Conservation (phyloP, 2,797 vertebrate genomes). For the Melopsittacus undulatus region DNA sequence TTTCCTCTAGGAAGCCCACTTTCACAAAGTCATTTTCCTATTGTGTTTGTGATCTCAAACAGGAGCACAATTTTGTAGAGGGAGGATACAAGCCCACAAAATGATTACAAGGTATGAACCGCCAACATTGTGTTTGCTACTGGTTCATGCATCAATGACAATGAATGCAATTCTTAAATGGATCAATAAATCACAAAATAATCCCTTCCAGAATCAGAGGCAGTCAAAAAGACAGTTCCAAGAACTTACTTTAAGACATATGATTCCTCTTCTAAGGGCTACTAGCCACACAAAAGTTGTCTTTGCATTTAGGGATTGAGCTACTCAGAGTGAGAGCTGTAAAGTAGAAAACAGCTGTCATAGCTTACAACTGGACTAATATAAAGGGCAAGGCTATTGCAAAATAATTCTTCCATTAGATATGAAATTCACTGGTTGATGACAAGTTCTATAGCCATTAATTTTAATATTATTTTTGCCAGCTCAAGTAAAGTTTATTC, state of each 20-base stretch:
- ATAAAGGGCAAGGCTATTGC: neutral
- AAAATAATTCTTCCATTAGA: neutral
- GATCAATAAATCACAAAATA: neutral
- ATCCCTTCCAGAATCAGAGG: neutral
- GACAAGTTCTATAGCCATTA: neutral
- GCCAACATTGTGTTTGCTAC: accelerated
- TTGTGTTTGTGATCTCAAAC: neutral
- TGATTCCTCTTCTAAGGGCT: neutral
- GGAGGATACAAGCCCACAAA: neutral
- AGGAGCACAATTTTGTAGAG: neutral
- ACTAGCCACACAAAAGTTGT: neutral
- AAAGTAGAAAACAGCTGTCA: neutral
- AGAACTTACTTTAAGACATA: neutral
- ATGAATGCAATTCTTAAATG: neutral
- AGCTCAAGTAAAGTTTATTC: neutral
- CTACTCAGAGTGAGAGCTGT: neutral
- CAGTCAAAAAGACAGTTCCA: neutral
- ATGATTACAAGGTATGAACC: neutral
- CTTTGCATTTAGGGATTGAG: neutral
- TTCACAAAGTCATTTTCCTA: neutral
- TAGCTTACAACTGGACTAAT: neutral
- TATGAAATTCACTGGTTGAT: neutral
- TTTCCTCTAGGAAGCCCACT: neutral
- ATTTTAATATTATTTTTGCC: neutral
- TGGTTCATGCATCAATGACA: neutral